Percentiles rank a stretch among this genome's conserved stretches.
These are phyloP conservation scores for Limnothrissa miodon DNA, from an alignment of 2,113 vertebrate genomes.

Conservation along the genomic window DNA sequence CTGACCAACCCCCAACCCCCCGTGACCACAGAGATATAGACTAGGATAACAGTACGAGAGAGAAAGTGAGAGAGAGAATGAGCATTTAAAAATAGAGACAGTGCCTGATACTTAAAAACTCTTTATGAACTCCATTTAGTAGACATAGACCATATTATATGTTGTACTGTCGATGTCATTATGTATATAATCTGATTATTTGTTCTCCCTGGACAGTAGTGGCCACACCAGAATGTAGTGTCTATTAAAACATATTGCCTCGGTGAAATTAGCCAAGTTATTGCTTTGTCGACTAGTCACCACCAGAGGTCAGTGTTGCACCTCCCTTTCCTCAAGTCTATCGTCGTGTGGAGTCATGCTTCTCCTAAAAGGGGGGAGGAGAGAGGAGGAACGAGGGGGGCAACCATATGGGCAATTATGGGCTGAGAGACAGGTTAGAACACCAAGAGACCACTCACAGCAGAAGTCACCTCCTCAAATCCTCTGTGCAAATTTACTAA, in stretches of 20 bases:
- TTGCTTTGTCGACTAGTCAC: constrained; percentile 31
- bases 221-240: background rate
- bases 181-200: background rate
- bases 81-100: too few species aligned
- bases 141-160: background rate
- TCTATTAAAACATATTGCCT: background rate
- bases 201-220: background rate
- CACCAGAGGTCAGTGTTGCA: constrained; percentile 64
- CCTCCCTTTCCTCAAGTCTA: constrained; percentile 8
- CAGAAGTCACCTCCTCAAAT: constrained; percentile 9
- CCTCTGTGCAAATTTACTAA: constrained; percentile 5
- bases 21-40: constrained; percentile 29
- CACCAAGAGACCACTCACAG: background rate
- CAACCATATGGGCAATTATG: constrained; percentile 12
- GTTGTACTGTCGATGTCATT: background rate
- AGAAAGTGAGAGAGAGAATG: background rate
- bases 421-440: constrained; percentile 4
- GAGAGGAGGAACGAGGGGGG: background rate
- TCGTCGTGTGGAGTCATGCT: background rate
- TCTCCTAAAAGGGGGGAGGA: background rate
- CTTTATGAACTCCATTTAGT: too few species aligned
- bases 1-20: constrained; percentile 48
- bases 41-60: constrained; percentile 17
- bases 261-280: background rate
- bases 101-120: too few species aligned